Evolutionary conservation across 35 echinoderm and acorn worm genomes (phyloP), one percentile per base, ranked within the genome.

Genomic region (Amphiura filiformis): DNA sequence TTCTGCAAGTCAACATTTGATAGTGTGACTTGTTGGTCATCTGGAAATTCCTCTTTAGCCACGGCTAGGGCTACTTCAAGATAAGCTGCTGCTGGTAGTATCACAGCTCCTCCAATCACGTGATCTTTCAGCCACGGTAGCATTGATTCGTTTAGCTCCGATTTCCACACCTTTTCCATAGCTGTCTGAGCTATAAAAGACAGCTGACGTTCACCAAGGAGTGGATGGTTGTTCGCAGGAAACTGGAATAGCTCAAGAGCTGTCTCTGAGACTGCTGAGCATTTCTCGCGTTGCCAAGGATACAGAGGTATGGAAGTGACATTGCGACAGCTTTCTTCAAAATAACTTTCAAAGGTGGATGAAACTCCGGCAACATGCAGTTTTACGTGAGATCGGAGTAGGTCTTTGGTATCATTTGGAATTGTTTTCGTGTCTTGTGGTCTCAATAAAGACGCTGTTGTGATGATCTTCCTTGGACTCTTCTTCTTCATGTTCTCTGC

Each of bases 41-140:
- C 30, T 3, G n/a, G 26, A 41, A 39, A 56, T 32, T 84, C 13
- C 14, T 65, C 65, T 57, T 47, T 38, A 78, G 81, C 64, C 0
- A 76, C 89, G 17, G 89, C 89, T 26, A 91, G 39, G 35, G 89
- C 89, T 26, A 82, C 80, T 35, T 91, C 89, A 23, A 56, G 70
- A 56, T 91, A 84, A 0, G 89, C 89, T 37, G 89, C 89, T 75
- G 89, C 89, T 13, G 89, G 89, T 36, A 91, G 64, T 34, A 91
- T 77, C 9, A 79, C 89, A 56, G 75, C 82, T 0, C 89, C 89
- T 85, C 84, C 81, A 56, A 91, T 42, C 4, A 85, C 44, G 35
- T 91, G 89, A 37, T 91, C 89, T 37, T 84, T 84, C 15, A 91
- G n/a, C 89, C 89, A 91, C 34, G 89, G 89, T 35, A 91, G 40